Base-by-base conservation (phyloP, 2,113 vertebrate genomes). In the Illadopsis cleaveri region DNA sequence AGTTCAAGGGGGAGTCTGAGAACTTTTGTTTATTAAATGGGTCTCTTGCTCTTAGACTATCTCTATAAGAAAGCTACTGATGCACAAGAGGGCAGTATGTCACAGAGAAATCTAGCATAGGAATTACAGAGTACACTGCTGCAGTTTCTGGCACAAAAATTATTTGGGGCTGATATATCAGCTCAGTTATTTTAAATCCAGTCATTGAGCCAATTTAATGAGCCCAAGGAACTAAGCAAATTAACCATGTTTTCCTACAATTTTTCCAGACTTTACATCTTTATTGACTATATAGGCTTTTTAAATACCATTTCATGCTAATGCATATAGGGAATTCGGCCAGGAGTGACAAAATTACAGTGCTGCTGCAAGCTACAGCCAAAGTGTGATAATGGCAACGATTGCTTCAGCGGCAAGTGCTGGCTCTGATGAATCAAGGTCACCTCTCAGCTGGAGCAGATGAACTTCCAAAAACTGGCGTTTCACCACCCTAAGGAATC, bases 1-100 rank as follows among this genome's bases (percentile, higher is more conserved):
- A 53, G 9, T 15, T 40, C 24, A 56, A 72, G 35, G 50, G 11
- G 35, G 10, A 38, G 31, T 16, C 40, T 45, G 25, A 77, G 28
- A 76, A 73, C 30, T 61, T 82, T 24, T 50, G 5, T 51, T 77
- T 44, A 3, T 47, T 64, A 53, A 62, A 61, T 38, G 22, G 14
- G 11, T 9, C 58, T 54, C 40, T 76, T 4, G 4, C 44, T 72
- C 42, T n/a, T 27, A 54, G 51, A 45, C 38, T 47, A 23, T 16
- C 21, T 70, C 35, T n/a, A 16, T 12, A 45, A 27, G 21, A 73
- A 37, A 77, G 25, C 37, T 68, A 4, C 5, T 12, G 28, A 82
- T 93, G 91, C 98, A 97, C 97, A 91, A 97, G 98, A 97, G 98
- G 98, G 98, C 98, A 98, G 97, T 95, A 66, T 98, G 93, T 97